These are phyloP conservation scores for Pterobdella sp. DNA, from an alignment of 2,888 invertebrate genomes.

Conservation along the genomic window DNA sequence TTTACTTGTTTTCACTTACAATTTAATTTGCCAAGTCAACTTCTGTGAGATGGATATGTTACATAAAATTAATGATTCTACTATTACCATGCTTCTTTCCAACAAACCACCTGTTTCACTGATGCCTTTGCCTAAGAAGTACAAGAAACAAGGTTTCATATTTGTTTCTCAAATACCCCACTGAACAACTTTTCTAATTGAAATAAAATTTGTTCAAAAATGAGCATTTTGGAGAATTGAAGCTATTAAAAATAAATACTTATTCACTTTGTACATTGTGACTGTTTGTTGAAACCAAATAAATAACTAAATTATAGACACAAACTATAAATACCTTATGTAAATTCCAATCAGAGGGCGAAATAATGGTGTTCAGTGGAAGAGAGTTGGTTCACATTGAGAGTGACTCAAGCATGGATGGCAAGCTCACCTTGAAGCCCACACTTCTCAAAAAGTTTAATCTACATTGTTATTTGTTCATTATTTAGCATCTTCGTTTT, in stretches of 20 bases:
- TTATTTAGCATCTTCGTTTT: too few relatives aligned
- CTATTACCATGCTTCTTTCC: constrained; percentile 1
- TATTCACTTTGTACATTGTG: too few relatives aligned
- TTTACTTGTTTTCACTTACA: neutral
- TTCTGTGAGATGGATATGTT: neutral
- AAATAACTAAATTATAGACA: too few relatives aligned
- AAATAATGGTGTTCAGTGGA: constrained; percentile 9
- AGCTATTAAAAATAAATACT: neutral
- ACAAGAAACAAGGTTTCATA: constrained; percentile 6
- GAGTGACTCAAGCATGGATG: neutral
- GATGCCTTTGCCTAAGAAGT: constrained; percentile 6
- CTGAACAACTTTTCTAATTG: too few relatives aligned
- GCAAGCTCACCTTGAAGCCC: constrained; percentile 4
- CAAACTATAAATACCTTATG: too few relatives aligned
- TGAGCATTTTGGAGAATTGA: neutral
- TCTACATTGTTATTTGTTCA: too few relatives aligned
- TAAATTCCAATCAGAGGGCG: too few relatives aligned
- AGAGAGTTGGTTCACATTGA: neutral
- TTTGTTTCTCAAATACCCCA: neutral
- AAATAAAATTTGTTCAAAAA: neutral
- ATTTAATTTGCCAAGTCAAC: neutral
- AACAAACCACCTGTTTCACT: neutral
- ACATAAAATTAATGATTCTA: neutral
- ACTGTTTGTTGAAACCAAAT: too few relatives aligned
- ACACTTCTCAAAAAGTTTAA: constrained; percentile 9